These are phyloP conservation scores for Zeugodacus cucurbitae DNA, from an alignment of 1,140 invertebrate genomes.

Conservation along the genomic window DNA sequence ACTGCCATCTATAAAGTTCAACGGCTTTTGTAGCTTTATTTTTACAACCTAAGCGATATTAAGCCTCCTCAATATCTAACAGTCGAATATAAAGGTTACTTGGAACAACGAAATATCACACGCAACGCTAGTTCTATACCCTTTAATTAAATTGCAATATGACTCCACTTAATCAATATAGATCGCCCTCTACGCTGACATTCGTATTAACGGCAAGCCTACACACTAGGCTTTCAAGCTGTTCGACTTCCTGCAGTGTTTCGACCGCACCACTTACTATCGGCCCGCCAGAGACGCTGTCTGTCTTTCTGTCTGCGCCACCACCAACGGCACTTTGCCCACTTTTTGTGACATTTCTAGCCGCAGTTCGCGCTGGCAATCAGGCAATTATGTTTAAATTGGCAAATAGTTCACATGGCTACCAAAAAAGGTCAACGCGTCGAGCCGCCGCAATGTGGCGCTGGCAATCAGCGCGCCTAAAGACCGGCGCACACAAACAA, in stretches of 20 bases:
- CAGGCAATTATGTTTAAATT: constrained; percentile 47
- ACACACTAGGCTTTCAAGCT: no score
- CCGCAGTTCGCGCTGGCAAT: neutral
- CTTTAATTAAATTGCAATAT: no score
- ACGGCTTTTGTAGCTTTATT: no score
- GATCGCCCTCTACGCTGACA: no score
- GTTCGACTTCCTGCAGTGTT: neutral
- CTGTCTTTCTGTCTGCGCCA: neutral
- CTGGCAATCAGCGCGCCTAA: constrained; percentile 13
- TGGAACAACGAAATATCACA: no score
- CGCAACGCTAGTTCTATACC: no score
- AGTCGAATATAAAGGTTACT: no score
- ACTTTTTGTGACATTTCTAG: constrained; percentile 30
- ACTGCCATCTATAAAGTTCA: no score
- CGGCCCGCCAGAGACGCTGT: neutral
- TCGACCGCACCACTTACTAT: neutral
- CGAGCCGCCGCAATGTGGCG: neutral
- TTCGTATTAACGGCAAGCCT: no score
- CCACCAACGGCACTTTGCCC: neutral
- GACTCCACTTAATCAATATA: no score
- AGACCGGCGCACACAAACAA: neutral
- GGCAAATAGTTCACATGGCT: constrained; percentile 48
- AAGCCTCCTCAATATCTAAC: no score
- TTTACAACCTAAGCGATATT: no score
- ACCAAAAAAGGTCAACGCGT: constrained; percentile 42